Base-by-base conservation (phyloP, 1,140 invertebrate species). In the Dendroctonus ponderosae region DNA sequence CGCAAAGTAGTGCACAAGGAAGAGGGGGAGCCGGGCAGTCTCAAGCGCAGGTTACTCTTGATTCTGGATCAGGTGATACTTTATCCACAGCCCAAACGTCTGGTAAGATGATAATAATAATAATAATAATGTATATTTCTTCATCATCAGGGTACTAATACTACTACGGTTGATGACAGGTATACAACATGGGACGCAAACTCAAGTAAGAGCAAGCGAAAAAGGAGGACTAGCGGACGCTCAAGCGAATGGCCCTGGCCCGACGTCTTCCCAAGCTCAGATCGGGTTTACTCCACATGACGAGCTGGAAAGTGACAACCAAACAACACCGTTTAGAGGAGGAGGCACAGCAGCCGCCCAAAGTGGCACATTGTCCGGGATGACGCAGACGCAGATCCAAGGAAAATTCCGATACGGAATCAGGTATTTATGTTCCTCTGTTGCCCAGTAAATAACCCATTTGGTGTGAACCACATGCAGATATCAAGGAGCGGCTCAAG, bases 201-300 rank as follows among this genome's bases (percentile, higher is more conserved):
- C 86, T 6, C 87, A 91, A 80, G 87, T 91, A 6, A 86, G 89
- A 82, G 89, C 89, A 5, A 88, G 89, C 64, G 82, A 85, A 7
- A 89, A 88, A 78, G 91, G 91, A 37, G 91, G 91, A 5, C 84
- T 91, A 79, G 89, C 91, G 6, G 90, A 92, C 79, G 90, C 91
- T 0, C 91, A 93, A 81, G 89, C 91, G 2, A 89, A 87, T 69
- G 91, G 90, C 2, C 88, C 89, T 12, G 91, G 91, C 4, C 89
- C 86, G 70, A 92, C 91, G 0, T 91, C 89, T 2, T 92, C 90
- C 41, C 91, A 93, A 80, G 91, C 91, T 11, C 91, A 92, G 80
- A 91, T 93, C 48, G 91, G 90, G 5, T 93, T 93, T 73, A 86
- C 87, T 53, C 90, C 91, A 0, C 87, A 88, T 66, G 83, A 85